These are phyloP conservation scores for Melanotaenia pygmaea DNA, from an alignment of 2,797 vertebrate genomes.

Conservation along the genomic window DNA sequence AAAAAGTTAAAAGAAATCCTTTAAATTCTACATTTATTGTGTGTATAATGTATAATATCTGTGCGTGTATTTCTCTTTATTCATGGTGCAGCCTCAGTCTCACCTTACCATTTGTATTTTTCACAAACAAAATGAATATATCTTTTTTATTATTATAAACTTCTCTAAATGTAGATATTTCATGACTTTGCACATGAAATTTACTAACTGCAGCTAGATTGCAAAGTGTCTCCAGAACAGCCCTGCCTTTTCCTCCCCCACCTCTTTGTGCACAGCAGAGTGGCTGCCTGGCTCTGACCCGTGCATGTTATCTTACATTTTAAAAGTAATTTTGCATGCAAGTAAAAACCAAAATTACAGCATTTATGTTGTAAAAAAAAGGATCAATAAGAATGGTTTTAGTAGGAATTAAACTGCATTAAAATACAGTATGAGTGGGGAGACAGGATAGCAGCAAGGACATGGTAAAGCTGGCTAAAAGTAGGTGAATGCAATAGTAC, in stretches of 20 bases:
- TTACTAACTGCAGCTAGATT: not conserved
- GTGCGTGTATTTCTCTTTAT: not conserved
- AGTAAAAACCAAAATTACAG: not conserved
- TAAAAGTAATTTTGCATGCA: not conserved
- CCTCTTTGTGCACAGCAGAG: not conserved
- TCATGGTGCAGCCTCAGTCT: too few relatives aligned
- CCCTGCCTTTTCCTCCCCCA: not conserved
- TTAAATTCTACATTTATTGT: too few relatives aligned
- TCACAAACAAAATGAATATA: too few relatives aligned
- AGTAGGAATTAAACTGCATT: not conserved
- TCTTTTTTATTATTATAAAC: too few relatives aligned
- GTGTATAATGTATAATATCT: not conserved
- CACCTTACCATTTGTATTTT: too few relatives aligned
- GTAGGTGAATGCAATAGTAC: not conserved
- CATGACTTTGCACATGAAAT: too few relatives aligned
- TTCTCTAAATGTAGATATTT: too few relatives aligned
- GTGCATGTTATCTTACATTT: not conserved
- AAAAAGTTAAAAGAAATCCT: not conserved
- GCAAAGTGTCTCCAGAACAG: too few relatives aligned
- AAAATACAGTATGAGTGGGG: not conserved
- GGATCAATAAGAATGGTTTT: too few relatives aligned
- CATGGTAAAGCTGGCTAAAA: not conserved
- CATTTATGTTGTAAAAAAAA: not conserved
- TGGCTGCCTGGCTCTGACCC: not conserved
- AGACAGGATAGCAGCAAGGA: not conserved